These are phyloP conservation scores for Anabacerthia variegaticeps DNA, from an alignment of 2,797 vertebrate species.

Conservation along the genomic window DNA sequence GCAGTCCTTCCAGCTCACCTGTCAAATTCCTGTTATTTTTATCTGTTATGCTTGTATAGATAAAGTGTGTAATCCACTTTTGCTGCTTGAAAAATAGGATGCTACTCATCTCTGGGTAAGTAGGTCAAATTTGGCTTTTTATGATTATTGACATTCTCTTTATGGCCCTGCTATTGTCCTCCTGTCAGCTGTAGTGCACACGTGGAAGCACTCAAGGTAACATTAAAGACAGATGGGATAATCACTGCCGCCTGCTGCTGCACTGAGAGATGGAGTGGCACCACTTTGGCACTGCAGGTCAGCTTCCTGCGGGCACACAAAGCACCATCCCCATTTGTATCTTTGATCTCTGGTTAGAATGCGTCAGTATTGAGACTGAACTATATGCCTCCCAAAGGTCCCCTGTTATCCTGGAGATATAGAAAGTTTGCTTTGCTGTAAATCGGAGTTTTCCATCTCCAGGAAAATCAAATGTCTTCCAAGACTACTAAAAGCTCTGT, in stretches of 20 bases:
- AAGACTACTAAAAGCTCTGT: background rate
- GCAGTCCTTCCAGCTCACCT: background rate
- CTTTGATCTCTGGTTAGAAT: background rate
- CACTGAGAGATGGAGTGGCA: background rate
- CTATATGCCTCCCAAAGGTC: background rate
- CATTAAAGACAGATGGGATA: background rate
- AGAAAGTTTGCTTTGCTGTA: background rate
- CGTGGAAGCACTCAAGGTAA: background rate
- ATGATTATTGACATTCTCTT: background rate
- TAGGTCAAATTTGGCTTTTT: constrained; percentile 3
- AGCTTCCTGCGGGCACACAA: background rate
- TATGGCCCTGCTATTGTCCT: background rate
- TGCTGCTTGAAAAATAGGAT: background rate
- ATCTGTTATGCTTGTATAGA: background rate
- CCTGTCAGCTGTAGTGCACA: background rate
- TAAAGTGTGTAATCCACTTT: background rate
- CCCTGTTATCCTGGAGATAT: background rate
- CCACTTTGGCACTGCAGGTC: background rate
- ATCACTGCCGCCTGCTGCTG: background rate
- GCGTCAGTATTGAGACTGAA: background rate
- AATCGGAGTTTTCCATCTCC: background rate
- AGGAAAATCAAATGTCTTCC: background rate
- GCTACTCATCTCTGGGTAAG: background rate
- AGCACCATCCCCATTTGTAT: background rate
- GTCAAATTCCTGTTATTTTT: background rate